A percentile compares a stretch with the other conserved stretches of the same genome.
Evolutionary conservation across 2,113 vertebrate genomes (phyloP).

Genomic region (Xenopus borealis): DNA sequence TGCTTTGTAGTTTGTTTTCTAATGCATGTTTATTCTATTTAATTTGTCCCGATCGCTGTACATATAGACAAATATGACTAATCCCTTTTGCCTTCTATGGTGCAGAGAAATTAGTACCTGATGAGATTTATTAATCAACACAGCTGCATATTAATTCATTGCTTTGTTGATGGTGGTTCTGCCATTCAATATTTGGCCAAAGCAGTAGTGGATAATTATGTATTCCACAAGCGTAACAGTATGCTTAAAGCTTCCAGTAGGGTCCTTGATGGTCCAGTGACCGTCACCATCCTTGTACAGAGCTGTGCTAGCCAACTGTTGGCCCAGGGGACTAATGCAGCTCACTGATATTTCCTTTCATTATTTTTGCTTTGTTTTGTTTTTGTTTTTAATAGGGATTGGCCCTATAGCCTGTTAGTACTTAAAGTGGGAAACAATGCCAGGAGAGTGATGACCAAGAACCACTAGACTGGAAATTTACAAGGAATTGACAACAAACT

Average conservation of each 20-base stretch:
- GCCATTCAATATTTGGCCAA: not conserved
- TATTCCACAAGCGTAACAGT: not conserved
- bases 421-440: not conserved
- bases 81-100: not conserved
- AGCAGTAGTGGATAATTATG: not conserved
- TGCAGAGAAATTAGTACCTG: slow-evolving; percentile 3
- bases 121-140: slow-evolving; percentile 4
- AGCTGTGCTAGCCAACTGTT: not conserved
- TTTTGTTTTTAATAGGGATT: not conserved
- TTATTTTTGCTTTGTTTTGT: not conserved
- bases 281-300: not conserved
- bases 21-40: no score
- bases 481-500: not conserved
- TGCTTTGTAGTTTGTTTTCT: no score
- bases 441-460: not conserved
- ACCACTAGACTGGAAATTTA: no score
- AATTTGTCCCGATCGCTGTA: no score
- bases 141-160: slow-evolving; percentile 4
- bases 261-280: not conserved
- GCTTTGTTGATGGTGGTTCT: not conserved
- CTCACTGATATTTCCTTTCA: not conserved
- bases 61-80: not conserved
- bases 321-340: not conserved
- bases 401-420: not conserved
- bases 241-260: not conserved